Percentiles rank a stretch among this genome's conserved stretches.
phyloP scores from a whole-genome alignment of 2,888 invertebrate species.

The Hydroisotoma schaefferi region DNA sequence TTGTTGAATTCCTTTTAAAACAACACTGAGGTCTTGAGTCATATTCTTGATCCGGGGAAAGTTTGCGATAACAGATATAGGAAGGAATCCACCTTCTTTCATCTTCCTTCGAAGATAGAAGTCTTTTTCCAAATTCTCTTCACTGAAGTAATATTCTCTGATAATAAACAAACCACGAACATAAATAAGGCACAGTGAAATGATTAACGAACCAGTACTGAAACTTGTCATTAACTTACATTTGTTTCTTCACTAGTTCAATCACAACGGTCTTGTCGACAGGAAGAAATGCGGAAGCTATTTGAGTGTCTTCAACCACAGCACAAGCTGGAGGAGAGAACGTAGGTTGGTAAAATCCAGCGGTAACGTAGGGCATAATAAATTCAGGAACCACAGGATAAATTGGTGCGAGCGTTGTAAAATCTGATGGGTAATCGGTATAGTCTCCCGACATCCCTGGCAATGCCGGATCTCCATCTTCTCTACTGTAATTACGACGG shows the following conservation, averaged over 20 bases:
- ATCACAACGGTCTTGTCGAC: constrained; percentile 25
- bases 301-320: constrained; percentile 24
- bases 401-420: constrained; percentile 34
- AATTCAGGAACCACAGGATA: constrained; percentile 28
- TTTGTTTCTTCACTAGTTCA: constrained; percentile 44
- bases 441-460: constrained; percentile 25
- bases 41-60: constrained; percentile 75
- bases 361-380: constrained; percentile 46
- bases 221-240: constrained; percentile 33
- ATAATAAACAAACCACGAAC: constrained; percentile 49
- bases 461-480: neutral
- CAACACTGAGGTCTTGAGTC: constrained; percentile 42
- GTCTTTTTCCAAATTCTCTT: constrained; percentile 90
- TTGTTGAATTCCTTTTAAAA: constrained; percentile 37
- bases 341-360: constrained; percentile 21
- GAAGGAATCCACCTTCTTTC: constrained; percentile 72
- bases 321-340: constrained; percentile 19
- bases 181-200: neutral
- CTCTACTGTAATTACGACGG: neutral
- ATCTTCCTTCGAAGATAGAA: constrained; percentile 81
- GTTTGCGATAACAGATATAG: constrained; percentile 88
- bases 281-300: constrained; percentile 21
- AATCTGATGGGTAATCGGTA: constrained; percentile 42
- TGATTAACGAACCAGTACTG: neutral
- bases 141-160: constrained; percentile 99